Evolutionary conservation across 2,797 vertebrate species (phyloP).

Genomic region (Chaetodon trifasciatus): DNA sequence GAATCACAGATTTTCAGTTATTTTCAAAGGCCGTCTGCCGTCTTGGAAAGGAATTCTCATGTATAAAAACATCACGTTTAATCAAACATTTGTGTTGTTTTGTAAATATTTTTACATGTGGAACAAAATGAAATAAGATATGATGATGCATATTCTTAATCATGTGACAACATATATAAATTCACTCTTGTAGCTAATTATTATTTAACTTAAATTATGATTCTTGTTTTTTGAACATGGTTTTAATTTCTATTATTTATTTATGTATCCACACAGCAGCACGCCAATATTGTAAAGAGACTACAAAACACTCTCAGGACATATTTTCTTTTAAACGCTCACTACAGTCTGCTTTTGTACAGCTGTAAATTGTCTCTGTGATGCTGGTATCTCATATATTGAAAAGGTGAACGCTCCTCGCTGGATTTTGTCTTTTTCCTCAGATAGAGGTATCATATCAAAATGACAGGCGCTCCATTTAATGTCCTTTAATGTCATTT

Average conservation of each 20-base stretch:
- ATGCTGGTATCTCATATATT: slow-evolving; percentile 56
- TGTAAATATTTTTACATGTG: background rate
- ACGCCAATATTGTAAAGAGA: slow-evolving; percentile 3
- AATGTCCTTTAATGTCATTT: slow-evolving; percentile 78
- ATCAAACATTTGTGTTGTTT: background rate
- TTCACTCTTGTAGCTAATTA: background rate
- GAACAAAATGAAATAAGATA: background rate
- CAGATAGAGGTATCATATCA: slow-evolving; percentile 77
- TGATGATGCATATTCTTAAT: background rate
- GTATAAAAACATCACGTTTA: background rate
- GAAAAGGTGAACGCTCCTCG: slow-evolving; percentile 61
- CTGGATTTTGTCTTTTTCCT: slow-evolving; percentile 60
- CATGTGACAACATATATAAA: background rate
- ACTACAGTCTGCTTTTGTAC: slow-evolving; percentile 27
- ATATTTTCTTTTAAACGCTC: slow-evolving; percentile 45
- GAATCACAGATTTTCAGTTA: slow-evolving; percentile 17
- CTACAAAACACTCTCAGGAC: background rate
- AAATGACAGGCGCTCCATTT: slow-evolving; percentile 69
- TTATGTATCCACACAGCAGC: background rate
- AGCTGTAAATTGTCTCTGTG: slow-evolving; percentile 48
- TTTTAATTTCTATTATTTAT: background rate
- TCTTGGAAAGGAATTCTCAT: background rate
- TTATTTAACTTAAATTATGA: background rate
- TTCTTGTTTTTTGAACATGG: slow-evolving; percentile 8
- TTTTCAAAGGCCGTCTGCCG: slow-evolving; percentile 17